These are phyloP conservation scores for Callionymus lyra DNA, from an alignment of 2,113 vertebrate species.

Conservation along the genomic window DNA sequence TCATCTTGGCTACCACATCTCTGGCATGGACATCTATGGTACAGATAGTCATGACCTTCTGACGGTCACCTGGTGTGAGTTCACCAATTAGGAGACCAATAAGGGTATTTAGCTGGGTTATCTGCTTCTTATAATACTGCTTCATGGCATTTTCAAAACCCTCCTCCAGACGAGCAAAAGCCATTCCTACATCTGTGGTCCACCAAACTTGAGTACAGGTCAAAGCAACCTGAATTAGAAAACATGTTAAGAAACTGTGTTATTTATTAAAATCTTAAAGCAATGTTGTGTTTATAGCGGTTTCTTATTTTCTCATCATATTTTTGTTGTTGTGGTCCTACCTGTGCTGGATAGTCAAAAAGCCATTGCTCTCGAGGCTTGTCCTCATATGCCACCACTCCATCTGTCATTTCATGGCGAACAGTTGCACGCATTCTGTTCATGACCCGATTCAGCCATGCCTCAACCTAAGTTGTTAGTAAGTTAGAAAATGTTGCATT, in stretches of 20 bases:
- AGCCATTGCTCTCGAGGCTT: slow-evolving; percentile 85
- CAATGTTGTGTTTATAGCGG: too few species aligned
- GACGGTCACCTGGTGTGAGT: slow-evolving; percentile 81
- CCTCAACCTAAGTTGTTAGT: slow-evolving; percentile 81
- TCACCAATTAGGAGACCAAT: slow-evolving; percentile 85
- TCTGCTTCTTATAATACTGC: slow-evolving; percentile 90
- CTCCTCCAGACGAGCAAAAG: slow-evolving; percentile 84
- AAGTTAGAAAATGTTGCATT: slow-evolving; percentile 26
- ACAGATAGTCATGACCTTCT: slow-evolving; percentile 96
- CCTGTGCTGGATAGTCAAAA: slow-evolving; percentile 60
- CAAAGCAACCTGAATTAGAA: slow-evolving; percentile 74
- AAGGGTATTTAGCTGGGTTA: slow-evolving; percentile 85
- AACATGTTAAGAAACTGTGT: background rate
- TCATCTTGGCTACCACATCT: slow-evolving; percentile 90
- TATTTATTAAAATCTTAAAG: too few species aligned
- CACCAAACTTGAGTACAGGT: slow-evolving; percentile 96
- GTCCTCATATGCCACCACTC: slow-evolving; percentile 77
- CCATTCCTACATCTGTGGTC: slow-evolving; percentile 83
- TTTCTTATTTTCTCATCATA: too few species aligned
- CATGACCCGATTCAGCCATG: slow-evolving; percentile 80
- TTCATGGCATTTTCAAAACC: slow-evolving; percentile 87
- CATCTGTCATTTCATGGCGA: slow-evolving; percentile 75
- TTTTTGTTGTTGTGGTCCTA: slow-evolving; percentile 6
- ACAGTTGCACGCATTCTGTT: slow-evolving; percentile 79
- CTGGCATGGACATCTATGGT: slow-evolving; percentile 93